Conservation (phyloP, 2,113 vertebrate species). For the Bambusicola thoracicus region DNA sequence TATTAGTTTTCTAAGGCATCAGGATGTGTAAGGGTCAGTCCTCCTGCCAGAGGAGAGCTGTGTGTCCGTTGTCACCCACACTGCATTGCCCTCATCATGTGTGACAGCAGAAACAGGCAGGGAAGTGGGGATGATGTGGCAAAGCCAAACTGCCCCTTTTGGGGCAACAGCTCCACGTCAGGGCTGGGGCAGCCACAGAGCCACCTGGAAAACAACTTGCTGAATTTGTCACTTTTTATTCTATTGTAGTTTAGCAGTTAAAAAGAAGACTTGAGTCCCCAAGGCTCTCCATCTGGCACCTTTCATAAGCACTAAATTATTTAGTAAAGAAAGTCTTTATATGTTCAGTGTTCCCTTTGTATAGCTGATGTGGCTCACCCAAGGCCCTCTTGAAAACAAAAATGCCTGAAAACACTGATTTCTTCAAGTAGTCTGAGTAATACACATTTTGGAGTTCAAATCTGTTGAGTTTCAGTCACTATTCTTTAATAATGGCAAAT, state of each 20-base stretch:
- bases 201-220: background rate
- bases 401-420: background rate
- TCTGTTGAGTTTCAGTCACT: background rate
- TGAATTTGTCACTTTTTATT: slow-evolving; percentile 2
- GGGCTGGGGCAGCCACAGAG: background rate
- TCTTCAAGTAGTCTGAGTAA: background rate
- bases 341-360: background rate
- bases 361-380: background rate
- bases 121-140: background rate
- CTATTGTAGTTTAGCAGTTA: background rate
- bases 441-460: background rate
- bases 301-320: slow-evolving; percentile 40
- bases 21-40: background rate
- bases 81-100: rapidly evolving
- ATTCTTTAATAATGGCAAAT: background rate
- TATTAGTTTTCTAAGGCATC: rapidly evolving
- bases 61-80: background rate
- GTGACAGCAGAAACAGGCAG: background rate
- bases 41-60: background rate
- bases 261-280: background rate
- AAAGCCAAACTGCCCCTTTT: background rate
- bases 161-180: background rate
- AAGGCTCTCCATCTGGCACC: slow-evolving; percentile 26
- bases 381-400: background rate
- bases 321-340: slow-evolving; percentile 23